Percentiles rank a stretch among this genome's conserved stretches.
Conservation (phyloP, 2,888 invertebrate genomes). For the Rhagonycha lutea region DNA sequence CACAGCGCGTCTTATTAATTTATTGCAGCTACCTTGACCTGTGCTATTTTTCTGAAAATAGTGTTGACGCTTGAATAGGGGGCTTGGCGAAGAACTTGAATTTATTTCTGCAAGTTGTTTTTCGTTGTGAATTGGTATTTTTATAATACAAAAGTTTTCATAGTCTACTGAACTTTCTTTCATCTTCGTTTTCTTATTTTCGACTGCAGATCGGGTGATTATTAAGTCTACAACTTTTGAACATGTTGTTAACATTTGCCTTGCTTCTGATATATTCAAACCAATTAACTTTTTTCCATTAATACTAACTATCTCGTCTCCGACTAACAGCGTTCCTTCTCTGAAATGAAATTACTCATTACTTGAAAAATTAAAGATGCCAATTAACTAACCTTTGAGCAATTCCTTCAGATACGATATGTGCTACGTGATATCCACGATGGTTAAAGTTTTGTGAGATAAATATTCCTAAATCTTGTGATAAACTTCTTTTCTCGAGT, state of each 20-base stretch:
- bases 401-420: conserved; percentile 71
- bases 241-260: conserved; percentile 66
- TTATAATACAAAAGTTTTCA: conserved; percentile 64
- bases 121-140: conserved; percentile 33
- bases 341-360: conserved; percentile 53
- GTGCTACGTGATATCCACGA: conserved; percentile 71
- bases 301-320: conserved; percentile 85
- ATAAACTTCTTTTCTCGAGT: conserved; percentile 60
- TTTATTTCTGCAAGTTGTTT: conserved; percentile 25
- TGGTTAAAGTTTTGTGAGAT: conserved; percentile 69
- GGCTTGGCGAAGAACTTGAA: conserved; percentile 38
- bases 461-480: conserved; percentile 72
- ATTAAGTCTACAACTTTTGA: conserved; percentile 69
- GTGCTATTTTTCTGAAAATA: conserved; percentile 67
- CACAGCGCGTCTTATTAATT: conserved; percentile 61
- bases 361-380: neutral
- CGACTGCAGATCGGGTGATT: conserved; percentile 57
- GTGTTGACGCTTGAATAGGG: conserved; percentile 54
- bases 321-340: conserved; percentile 77
- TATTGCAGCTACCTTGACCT: conserved; percentile 64
- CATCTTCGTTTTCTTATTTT: conserved; percentile 49
- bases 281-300: conserved; percentile 80
- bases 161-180: conserved; percentile 74
- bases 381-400: conserved; percentile 64
- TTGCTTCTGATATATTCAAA: conserved; percentile 70